Base-by-base conservation (phyloP, 2,888 invertebrate species). In the Subacronicta megacephala region DNA sequence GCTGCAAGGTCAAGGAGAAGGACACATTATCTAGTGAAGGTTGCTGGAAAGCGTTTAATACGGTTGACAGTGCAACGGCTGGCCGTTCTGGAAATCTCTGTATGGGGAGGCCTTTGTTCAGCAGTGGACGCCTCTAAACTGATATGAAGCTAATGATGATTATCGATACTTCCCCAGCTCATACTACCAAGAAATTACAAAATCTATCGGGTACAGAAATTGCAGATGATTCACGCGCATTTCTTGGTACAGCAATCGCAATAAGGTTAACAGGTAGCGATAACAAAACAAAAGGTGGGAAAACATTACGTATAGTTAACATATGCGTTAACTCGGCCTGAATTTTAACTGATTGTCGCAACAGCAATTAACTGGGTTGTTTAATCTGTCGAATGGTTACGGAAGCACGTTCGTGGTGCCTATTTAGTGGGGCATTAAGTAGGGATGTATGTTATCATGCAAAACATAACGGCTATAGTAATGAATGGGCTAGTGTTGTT, bases 211-310 rank as follows among this genome's bases (percentile, higher is more conserved):
- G 26, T 26, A 6, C 7, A 6, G 1, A 20, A 20, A 20, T 1
- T 16, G 36, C 36, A 16, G 36, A 10, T 36, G 17, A 3, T 16
- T 16, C 10, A 10, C 36, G 36, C 7, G 36, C 2, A 7, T 9
- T 40, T 1, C 5, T 15, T 26, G 33, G 23, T 9, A 35, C 16
- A 10, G 17, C 33, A 17, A n/a, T 40, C 20, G 38, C 59, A 65
- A 58, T 72, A 51, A 58, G 61, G 72, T 49, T 44, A 52, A 47
- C 36, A 9, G 33, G 52, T 46, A 46, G 35, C 61, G 62, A 72
- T 60, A 72, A 53, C 44, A 44, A 59, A 59, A 67, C 68, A 66
- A 67, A 72, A 50, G 53, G 53, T 61, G 68, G 69, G 53, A 66
- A 54, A 60, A 57, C 50, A 50, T 26, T n/a, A 40, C 40, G n/a